Base-by-base conservation (phyloP, 1,140 invertebrate species). In the Drepana arcuata region DNA sequence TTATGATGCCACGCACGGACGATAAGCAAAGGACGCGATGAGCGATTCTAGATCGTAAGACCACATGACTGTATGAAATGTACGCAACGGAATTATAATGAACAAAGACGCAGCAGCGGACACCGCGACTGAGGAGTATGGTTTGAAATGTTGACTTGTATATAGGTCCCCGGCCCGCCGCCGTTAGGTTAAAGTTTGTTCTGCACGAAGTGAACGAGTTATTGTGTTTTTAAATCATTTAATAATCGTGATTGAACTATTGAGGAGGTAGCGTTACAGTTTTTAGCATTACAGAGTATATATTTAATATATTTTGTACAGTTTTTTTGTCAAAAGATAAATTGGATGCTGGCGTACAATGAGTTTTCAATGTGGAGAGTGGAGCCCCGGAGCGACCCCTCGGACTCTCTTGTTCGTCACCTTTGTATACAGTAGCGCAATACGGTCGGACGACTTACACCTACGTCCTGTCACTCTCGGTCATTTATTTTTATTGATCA, bases 281-380 rank as follows among this genome's bases (percentile, higher is more conserved):
- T 83, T 72, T 77, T 80, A 77, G 77, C 74, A 80, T 81, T 82
- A 81, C 78, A 83, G 78, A 83, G 77, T 83, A 83, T 83, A 80
- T 83, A 81, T 83, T 82, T 73, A 79, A 82, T 84, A 83, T 83
- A 84, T 84, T 84, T 84, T 84, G 83, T 84, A 84, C 77, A 82
- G 81, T 82, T 74, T 83, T 83, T 84, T 83, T 83, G 74, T 82
- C 73, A 74, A 80, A 82, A 84, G 77, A 83, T 84, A 84, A 84
- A 84, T 81, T 82, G 73, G 73, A 77, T 79, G 72, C 68, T 79
- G 77, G 74, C 72, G 77, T 82, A 79, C 62, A 43, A 67, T 82
- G 74, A 62, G 62, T 79, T 79, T 82, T 81, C 64, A 74, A 63
- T 79, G 61, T 58, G 65, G 62, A 59, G 66, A 69, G 68, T 61